phyloP scores from a whole-genome alignment of 2,888 invertebrate genomes.

The Tricholauxania praeusta region DNA sequence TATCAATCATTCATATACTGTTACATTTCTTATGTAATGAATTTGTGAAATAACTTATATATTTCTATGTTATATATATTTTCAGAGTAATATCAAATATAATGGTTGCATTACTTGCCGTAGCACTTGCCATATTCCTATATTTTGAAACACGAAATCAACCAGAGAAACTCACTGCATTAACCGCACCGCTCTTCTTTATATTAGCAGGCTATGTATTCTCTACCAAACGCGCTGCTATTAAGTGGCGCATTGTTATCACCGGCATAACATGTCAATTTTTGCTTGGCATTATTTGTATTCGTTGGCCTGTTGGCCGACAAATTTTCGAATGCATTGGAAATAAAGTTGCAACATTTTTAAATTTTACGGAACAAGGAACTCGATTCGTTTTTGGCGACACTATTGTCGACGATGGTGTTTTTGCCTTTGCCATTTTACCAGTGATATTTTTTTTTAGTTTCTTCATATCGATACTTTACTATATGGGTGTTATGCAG shows the following conservation, averaged over 20 bases:
- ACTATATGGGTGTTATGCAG: slow-evolving; percentile 91
- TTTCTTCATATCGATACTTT: slow-evolving; percentile 88
- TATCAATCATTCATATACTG: not conserved
- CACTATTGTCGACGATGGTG: slow-evolving; percentile 71
- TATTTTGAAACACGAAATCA: slow-evolving; percentile 74
- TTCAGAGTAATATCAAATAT: slow-evolving; percentile 69
- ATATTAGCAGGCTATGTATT: slow-evolving; percentile 75
- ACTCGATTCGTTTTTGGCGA: slow-evolving; percentile 88
- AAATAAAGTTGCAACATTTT: slow-evolving; percentile 77
- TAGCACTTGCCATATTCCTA: slow-evolving; percentile 72
- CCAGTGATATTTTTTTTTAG: slow-evolving; percentile 96
- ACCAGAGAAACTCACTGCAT: slow-evolving; percentile 75
- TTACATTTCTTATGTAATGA: not conserved
- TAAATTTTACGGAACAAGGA: slow-evolving; percentile 83
- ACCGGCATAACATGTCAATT: slow-evolving; percentile 88
- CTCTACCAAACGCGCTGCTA: slow-evolving; percentile 73
- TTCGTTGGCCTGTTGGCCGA: slow-evolving; percentile 86
- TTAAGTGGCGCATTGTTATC: slow-evolving; percentile 84
- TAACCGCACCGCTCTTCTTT: slow-evolving; percentile 76
- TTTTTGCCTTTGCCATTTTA: slow-evolving; percentile 91
- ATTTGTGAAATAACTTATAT: too few species aligned
- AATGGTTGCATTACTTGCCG: slow-evolving; percentile 68
- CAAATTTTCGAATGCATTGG: slow-evolving; percentile 74
- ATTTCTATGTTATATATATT: not conserved
- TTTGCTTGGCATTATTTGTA: slow-evolving; percentile 83